Percentiles rank a stretch among this genome's conserved stretches.
These are phyloP conservation scores for Macrosiphum euphorbiae DNA, from an alignment of 2,888 invertebrate species.

Conservation along the genomic window DNA sequence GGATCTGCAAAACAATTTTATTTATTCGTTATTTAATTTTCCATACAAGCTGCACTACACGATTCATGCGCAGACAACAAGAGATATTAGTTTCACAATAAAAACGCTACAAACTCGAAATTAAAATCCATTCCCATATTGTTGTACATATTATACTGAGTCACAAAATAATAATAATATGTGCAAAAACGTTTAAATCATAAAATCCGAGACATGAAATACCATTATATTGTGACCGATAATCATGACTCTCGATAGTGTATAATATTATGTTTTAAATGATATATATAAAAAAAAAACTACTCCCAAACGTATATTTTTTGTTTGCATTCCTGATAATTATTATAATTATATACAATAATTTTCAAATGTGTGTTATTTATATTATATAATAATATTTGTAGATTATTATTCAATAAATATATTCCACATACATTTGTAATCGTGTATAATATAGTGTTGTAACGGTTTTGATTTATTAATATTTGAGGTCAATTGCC, in stretches of 20 bases:
- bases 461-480: constrained; percentile 60
- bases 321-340: not conserved
- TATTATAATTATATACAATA: not conserved
- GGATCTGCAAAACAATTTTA: not conserved
- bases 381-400: not conserved
- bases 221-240: not conserved
- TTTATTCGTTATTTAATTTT: not conserved
- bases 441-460: constrained; percentile 9
- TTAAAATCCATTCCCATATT: not conserved
- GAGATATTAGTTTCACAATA: not conserved
- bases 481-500: constrained; percentile 43
- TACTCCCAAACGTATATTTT: not conserved
- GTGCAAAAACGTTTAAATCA: not conserved
- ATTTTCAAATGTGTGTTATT: not conserved
- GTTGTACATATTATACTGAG: not conserved
- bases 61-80: not conserved
- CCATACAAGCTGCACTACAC: not conserved
- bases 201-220: not conserved
- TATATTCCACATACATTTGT: not conserved
- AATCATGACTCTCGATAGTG: not conserved
- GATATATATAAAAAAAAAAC: not conserved
- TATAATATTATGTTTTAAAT: not conserved
- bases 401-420: constrained; percentile 25
- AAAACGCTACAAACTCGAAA: not conserved
- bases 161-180: not conserved